phyloP scores from a whole-genome alignment of 2,113 vertebrate genomes.

The Silurus meridionalis region DNA sequence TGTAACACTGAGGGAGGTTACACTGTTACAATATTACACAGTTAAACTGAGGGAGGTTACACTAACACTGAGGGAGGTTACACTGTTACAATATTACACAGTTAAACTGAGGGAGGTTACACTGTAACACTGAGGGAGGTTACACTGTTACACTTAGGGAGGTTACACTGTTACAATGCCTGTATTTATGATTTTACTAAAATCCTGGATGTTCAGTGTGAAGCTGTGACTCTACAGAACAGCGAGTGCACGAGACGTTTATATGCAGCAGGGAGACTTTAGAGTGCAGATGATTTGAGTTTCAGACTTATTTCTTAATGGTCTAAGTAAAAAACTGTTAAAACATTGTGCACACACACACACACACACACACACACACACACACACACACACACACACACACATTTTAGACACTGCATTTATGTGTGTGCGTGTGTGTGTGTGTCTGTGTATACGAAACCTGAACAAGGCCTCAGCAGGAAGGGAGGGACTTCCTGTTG shows the following conservation, averaged over 20 bases:
- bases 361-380: too few relatives aligned
- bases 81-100: neutral
- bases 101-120: neutral
- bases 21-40: neutral
- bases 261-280: neutral
- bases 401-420: neutral
- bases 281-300: neutral
- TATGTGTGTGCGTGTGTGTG: constrained; percentile 54
- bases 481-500: constrained; percentile 66
- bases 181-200: too few relatives aligned
- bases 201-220: neutral
- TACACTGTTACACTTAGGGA: neutral
- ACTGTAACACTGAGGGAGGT: neutral
- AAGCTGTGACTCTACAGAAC: neutral
- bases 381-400: neutral
- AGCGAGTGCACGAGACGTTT: neutral
- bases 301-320: neutral
- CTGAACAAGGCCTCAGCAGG: constrained; percentile 61
- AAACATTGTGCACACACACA: neutral
- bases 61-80: neutral
- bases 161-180: neutral
- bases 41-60: neutral
- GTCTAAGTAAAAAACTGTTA: neutral
- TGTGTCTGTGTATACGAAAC: constrained; percentile 57
- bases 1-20: neutral